These are phyloP conservation scores for Pelecanus crispus DNA, from an alignment of 2,113 vertebrate genomes.

Conservation along the genomic window DNA sequence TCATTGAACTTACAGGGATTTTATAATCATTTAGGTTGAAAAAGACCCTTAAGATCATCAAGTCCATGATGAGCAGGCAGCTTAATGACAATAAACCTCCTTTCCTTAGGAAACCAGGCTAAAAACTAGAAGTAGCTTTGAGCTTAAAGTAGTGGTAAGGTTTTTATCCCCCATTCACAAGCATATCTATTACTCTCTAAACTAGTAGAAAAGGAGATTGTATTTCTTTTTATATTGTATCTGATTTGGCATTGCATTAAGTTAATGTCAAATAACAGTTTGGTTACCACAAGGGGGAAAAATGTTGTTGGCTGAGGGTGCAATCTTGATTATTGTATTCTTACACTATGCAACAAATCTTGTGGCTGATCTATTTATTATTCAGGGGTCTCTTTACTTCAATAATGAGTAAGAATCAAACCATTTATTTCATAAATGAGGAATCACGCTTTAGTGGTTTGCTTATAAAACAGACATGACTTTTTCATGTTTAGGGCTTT, in stretches of 20 bases:
- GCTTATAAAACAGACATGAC: neutral
- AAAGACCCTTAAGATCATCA: neutral
- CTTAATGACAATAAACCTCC: neutral
- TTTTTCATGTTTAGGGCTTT: constrained; percentile 77
- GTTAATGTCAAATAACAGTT: neutral
- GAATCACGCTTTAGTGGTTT: neutral
- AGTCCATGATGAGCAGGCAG: neutral
- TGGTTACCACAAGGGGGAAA: neutral
- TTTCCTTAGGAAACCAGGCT: neutral
- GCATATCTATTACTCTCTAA: neutral
- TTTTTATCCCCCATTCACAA: neutral
- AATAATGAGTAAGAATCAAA: neutral
- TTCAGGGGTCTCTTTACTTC: neutral
- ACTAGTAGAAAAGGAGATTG: neutral
- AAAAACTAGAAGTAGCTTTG: neutral
- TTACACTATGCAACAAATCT: neutral
- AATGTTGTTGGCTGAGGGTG: neutral
- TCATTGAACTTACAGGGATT: neutral
- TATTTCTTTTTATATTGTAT: neutral
- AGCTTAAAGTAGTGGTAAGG: neutral
- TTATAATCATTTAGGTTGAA: neutral
- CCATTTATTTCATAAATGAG: neutral
- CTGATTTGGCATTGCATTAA: neutral
- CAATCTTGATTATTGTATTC: neutral
- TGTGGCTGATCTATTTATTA: neutral